Evolutionary conservation across 2,888 invertebrate genomes (phyloP), one percentile per base, ranked within the genome.

Genomic region (Lumbricus terrestris): DNA sequence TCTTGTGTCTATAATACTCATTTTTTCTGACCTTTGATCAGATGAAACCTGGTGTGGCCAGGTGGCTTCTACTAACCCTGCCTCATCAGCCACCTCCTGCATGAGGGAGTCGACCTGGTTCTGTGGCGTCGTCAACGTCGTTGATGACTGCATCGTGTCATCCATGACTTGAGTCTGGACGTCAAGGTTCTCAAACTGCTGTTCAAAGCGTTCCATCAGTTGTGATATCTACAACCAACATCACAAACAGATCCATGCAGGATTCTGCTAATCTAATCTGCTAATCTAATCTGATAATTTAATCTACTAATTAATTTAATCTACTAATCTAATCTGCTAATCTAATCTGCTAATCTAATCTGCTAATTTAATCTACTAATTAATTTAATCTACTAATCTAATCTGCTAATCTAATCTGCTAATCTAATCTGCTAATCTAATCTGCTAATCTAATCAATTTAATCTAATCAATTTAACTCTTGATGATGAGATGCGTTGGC

Each of bases 141-240:
- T 98, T 0, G 99, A 98, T 94, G 98, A 98, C 69, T 98, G 97
- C 99, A 99, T 99, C 0, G 99, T 97, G 95, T 97, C 98, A 95
- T 99, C 99, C 98, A 99, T 98, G 93, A 98, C 99, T 0, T 98
- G 98, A 91, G 98, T 98, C 95, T 99, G 99, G 0, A 99, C 99
- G 95, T 99, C 99, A 93, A 99, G 95, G 95, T 99, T 99, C 95
- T 99, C 99, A 96, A 99, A 99, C 95, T 99, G 99, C 93, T 97
- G 97, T 95, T 99, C 99, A 95, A 99, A 99, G 95, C 98, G 98
- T 92, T 96, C 96, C 96, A 96, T 96, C 91, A 96, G 92, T 91
- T 95, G 94, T 54, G 95, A 95, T 35, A 96, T 94, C 95, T 95
- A 91, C 11, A 5, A 34, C 15, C 40, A 29, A 37, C 2, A n/a